Percentiles rank a stretch among this genome's conserved stretches.
phyloP scores from a whole-genome alignment of 2,797 vertebrate genomes.

The Poecilia gillii region DNA sequence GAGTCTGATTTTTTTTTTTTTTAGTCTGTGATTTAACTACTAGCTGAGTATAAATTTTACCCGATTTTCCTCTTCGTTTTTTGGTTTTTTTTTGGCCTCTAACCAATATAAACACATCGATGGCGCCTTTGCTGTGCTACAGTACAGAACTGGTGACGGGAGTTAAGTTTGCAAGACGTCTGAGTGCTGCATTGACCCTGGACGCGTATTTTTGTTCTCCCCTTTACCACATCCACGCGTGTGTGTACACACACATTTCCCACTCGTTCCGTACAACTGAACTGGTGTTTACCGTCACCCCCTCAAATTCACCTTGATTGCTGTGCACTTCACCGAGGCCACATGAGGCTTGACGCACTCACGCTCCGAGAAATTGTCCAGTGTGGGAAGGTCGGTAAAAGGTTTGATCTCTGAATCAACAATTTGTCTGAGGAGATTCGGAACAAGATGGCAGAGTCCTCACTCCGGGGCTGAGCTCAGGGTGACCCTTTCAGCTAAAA shows the following conservation, averaged over 20 bases:
- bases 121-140: not conserved
- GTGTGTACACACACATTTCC: slow-evolving; percentile 2
- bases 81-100: not conserved
- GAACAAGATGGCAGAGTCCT: slow-evolving; percentile 27
- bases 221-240: slow-evolving; percentile 24
- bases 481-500: slow-evolving; percentile 10
- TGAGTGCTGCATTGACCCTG: slow-evolving; percentile 15
- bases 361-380: slow-evolving; percentile 48
- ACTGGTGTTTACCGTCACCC: slow-evolving; percentile 40
- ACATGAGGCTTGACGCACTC: slow-evolving; percentile 41
- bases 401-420: slow-evolving; percentile 57
- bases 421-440: slow-evolving; percentile 41
- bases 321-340: slow-evolving; percentile 50
- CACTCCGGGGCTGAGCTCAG: slow-evolving; percentile 26
- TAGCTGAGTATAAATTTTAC: not conserved
- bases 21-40: not conserved
- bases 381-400: slow-evolving; percentile 60
- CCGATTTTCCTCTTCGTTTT: not conserved
- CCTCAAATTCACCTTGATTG: slow-evolving; percentile 61
- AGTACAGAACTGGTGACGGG: not conserved
- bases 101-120: not conserved
- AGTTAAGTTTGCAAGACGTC: slow-evolving; percentile 9
- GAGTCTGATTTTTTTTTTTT: not conserved
- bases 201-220: slow-evolving; percentile 11
- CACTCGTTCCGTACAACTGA: slow-evolving; percentile 33